Percentiles rank a stretch among this genome's conserved stretches.
phyloP scores from a whole-genome alignment of 2,113 vertebrate species.

The Pagrus major region DNA sequence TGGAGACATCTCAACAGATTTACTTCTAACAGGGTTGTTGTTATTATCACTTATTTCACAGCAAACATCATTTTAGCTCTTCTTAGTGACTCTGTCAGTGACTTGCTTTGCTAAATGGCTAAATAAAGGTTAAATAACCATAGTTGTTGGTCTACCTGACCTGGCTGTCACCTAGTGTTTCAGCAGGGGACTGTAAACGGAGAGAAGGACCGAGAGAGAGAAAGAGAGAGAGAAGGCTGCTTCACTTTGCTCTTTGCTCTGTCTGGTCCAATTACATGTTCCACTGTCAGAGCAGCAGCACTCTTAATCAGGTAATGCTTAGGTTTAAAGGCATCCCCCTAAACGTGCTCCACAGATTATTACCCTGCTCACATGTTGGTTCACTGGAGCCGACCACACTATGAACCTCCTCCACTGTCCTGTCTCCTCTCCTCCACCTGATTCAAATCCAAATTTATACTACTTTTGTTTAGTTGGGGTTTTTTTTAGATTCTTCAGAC shows the following conservation, averaged over 20 bases:
- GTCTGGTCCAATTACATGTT: slow-evolving; percentile 80
- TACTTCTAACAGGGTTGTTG: background rate
- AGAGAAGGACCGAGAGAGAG: slow-evolving; percentile 16
- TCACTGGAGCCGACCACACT: slow-evolving; percentile 19
- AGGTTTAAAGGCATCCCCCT: slow-evolving; percentile 62
- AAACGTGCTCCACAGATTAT: slow-evolving; percentile 56
- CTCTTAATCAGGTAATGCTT: slow-evolving; percentile 78
- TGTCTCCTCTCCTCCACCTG: background rate
- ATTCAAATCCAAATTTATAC: slow-evolving; percentile 3
- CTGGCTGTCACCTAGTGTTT: slow-evolving; percentile 40
- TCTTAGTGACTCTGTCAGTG: background rate
- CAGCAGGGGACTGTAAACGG: slow-evolving; percentile 20
- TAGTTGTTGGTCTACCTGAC: slow-evolving; percentile 50
- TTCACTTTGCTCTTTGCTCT: slow-evolving; percentile 66
- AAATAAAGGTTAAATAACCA: slow-evolving; percentile 47
- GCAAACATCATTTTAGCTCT: background rate
- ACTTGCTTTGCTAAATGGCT: slow-evolving; percentile 4
- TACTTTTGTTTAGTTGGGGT: slow-evolving; percentile 2
- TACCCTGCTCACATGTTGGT: slow-evolving; percentile 25
- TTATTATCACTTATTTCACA: background rate
- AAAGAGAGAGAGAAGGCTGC: slow-evolving; percentile 35
- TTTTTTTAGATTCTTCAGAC: slow-evolving; percentile 30
- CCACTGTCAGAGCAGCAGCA: slow-evolving; percentile 63
- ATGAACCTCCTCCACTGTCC: background rate
- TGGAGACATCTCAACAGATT: background rate